Evolutionary conservation across 2,888 invertebrate genomes (phyloP), one percentile per base, ranked within the genome.

Genomic region (Orthonychiurus folsomi): DNA sequence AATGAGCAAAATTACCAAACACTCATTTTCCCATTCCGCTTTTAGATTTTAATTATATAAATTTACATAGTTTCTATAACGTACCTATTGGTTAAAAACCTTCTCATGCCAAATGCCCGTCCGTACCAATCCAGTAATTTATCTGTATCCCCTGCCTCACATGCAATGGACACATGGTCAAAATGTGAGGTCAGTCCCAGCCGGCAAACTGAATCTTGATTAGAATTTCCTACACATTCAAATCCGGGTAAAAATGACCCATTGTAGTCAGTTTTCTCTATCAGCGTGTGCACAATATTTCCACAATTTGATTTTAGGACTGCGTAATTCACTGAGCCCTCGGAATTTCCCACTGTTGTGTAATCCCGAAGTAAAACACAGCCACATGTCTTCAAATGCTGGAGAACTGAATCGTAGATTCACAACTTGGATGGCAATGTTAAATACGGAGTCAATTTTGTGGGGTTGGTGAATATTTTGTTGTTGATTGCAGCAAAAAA

Each of bases 91-190:
- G 69, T 72, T 50, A 72, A 69, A 68, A 79, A 78, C 56, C 77
- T 72, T 66, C 75, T 73, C 79, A 79, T 79, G 47, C 77, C 78
- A 71, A 80, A 78, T 28, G 74, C 74, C 15, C 72, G 68, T 60
- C 77, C 75, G 66, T 80, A 80, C 78, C 79, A 80, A 1, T 72
- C 60, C 18, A 80, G 69, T 12, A 79, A 73, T 3, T 66, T 62
- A 53, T 71, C 62, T 2, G 77, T 75, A 60, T 76, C 71, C 12
- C 78, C 78, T 52, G 67, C 65, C 15, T 73, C 64, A 63, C 76
- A 76, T 0, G 76, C 78, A 64, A 76, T 74, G 3, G 79, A 76
- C 3, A 80, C 74, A 71, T 80, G 80, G 69, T 80, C 80, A 64
- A 79, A 71, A 64, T 75, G 74, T 15, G 75, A 73, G 28, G 60